Base-by-base conservation (phyloP, 2,888 invertebrate genomes). In the Macrostomum cliftonense region DNA sequence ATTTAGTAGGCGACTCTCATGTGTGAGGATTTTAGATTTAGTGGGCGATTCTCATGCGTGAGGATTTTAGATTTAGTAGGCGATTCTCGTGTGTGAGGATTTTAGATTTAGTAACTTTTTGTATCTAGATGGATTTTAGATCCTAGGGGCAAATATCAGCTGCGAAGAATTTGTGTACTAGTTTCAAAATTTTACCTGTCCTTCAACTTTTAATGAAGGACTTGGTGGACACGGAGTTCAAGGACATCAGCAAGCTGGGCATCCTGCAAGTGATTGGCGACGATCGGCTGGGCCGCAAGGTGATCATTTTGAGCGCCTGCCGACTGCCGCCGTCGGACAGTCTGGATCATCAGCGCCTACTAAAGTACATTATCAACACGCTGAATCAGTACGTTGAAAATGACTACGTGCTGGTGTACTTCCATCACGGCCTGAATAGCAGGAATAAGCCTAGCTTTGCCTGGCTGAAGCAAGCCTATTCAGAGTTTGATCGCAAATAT, bases 351-450 rank as follows among this genome's bases (percentile, higher is more conserved):
- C 76, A 77, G 51, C 75, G 78, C 61, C 75, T 84, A 55, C 73
- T 84, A 54, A 77, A 78, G 81, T 91, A 87, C 73, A 77, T 95
- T 59, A 84, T 83, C 72, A 81, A 81, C 70, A 91, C 91, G 45
- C 75, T 97, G 69, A 91, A 95, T 73, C 84, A 84, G 68, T 93
- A 87, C 69, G 97, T 97, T 52, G 89, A 97, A 69, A 88, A 88
- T 71, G 97, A 99, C 70, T 99, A 99, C 73, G 87, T 86, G 61
- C 77, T 99, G 52, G 84, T 97, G 2, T 99, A 97, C 71, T 91
- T 97, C 66, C 97, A 97, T 72, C 83, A 83, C 73, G 97, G 97
- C 13, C 77, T 99, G 43, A 83, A 82, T 43, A 88, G 87, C 65
- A 82, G 83, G 71, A 97, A 93, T 72, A 95, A 93, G 67, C 97